Base-by-base conservation (phyloP, 2,888 invertebrate genomes). In the Pammene fasciana region DNA sequence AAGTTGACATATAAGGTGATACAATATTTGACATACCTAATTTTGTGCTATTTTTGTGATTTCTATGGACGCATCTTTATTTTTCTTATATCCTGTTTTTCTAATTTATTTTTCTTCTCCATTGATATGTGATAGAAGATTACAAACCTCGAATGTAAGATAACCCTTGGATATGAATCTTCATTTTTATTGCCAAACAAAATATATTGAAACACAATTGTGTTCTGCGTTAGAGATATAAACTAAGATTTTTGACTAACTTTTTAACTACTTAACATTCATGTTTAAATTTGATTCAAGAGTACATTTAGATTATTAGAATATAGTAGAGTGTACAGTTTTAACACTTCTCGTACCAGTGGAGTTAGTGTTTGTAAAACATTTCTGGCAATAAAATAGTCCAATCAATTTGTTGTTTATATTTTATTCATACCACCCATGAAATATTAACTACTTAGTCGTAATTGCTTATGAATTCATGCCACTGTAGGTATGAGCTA, bases 371-470 rank as follows among this genome's bases (percentile, higher is more conserved):
- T 90, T 89, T 89, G 86, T 90, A 85, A 90, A 90, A 91, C 87
- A 84, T 90, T 92, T 91, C 91, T 88, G 90, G 92, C 90, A 92
- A 92, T 92, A 92, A 92, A 91, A 92, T 89, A 92, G 92, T 92
- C 87, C 89, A 90, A 91, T 84, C 82, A 78, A 81, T 75, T 66
- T 72, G 67, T 71, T 78, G 79, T 82, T 82, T 76, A 79, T 75
- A 72, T 71, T 75, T 65, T 57, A 41, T 45, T 60, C 50, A 59
- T 36, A 14, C 54, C 18, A 14, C 54, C 18, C 45, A 46, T 65
- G 9, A 64, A 41, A n/a, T 4, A 59, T 59, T 59, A 26, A 59
- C 18, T 36, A 54, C 34, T 7, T 34, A 59, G 45, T 11, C n/a
- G 43, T 59, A 59, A 46, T 34, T n/a, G 14, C 34, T 54, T 10